These are phyloP conservation scores for Muntiacus muntjak DNA, from an alignment of 2,113 vertebrate species.

Conservation along the genomic window DNA sequence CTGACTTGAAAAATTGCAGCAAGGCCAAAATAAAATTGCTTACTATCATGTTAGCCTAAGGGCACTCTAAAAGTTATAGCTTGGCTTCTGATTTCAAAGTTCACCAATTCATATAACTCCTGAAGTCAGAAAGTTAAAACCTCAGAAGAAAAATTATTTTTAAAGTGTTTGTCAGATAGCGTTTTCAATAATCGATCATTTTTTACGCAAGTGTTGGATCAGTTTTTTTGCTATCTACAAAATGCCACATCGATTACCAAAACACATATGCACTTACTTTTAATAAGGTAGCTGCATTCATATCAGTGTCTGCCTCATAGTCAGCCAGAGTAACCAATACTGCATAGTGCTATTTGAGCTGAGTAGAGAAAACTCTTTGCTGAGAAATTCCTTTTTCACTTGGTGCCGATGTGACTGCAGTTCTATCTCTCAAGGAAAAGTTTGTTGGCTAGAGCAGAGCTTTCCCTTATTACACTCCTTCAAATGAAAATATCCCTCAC, in stretches of 20 bases:
- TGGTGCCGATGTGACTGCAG: neutral
- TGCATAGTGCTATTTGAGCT: neutral
- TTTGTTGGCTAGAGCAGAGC: neutral
- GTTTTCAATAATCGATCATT: neutral
- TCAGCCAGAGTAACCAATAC: neutral
- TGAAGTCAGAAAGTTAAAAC: conserved; percentile 31
- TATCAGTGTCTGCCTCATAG: neutral
- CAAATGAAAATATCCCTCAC: neutral
- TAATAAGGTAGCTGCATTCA: neutral
- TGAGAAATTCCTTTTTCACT: neutral
- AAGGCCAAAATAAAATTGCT: conserved; percentile 53
- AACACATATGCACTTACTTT: neutral
- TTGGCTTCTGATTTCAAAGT: conserved; percentile 58
- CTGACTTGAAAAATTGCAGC: conserved; percentile 40
- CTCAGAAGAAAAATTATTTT: neutral
- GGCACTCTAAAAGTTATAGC: conserved; percentile 40
- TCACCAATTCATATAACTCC: conserved; percentile 40
- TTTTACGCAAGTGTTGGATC: neutral
- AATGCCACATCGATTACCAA: conserved; percentile 10
- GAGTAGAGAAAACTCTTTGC: neutral
- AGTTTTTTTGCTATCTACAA: neutral
- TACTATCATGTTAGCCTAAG: conserved; percentile 35
- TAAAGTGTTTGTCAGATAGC: neutral
- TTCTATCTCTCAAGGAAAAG: neutral
- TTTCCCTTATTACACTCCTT: neutral